These are phyloP conservation scores for Sebastes fasciatus DNA, from an alignment of 2,113 vertebrate genomes.

Conservation along the genomic window DNA sequence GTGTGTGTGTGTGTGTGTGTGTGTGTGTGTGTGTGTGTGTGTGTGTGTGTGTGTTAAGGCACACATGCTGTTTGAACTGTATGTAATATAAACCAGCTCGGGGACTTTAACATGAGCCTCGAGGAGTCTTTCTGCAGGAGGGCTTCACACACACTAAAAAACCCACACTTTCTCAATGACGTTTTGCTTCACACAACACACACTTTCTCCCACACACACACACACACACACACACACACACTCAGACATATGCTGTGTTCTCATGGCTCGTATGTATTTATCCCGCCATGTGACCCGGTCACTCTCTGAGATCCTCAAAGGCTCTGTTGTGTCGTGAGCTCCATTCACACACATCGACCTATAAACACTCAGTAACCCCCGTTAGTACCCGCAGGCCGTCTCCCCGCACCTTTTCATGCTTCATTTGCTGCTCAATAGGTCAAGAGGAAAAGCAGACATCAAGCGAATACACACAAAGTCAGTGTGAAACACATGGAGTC, in stretches of 20 bases:
- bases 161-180: neutral
- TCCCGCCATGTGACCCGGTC: conserved; percentile 67
- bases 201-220: conserved; percentile 17
- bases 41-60: conserved; percentile 48
- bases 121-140: conserved; percentile 39
- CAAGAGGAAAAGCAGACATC: conserved; percentile 69
- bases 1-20: conserved; percentile 42
- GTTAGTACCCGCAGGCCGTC: conserved; percentile 30
- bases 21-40: conserved; percentile 41
- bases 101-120: conserved; percentile 62
- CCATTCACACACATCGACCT: conserved; percentile 8
- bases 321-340: conserved; percentile 59
- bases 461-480: conserved; percentile 11
- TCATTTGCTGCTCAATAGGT: conserved; percentile 75
- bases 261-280: conserved; percentile 65
- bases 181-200: conserved; percentile 15
- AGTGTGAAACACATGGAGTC: neutral
- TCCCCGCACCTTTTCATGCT: conserved; percentile 61
- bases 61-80: conserved; percentile 68
- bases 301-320: conserved; percentile 70
- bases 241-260: conserved; percentile 59
- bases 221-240: conserved; percentile 26
- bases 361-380: conserved; percentile 60
- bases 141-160: conserved; percentile 29
- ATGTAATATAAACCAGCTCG: conserved; percentile 71